Conservation (phyloP, 2,113 vertebrate genomes). For the cat (Felis catus) region F.catus_Fca126_mat1.0 CM031425.1:44672501-44673000, state of each 20-base stretch:
- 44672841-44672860: neutral
- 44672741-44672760: neutral
- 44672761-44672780: neutral
- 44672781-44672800: neutral
- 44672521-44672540: neutral
- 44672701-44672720: neutral
- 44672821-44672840: neutral
- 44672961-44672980: neutral
- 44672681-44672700: neutral
- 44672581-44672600: neutral
- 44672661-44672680: neutral
- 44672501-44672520: neutral
- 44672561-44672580: neutral
- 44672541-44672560: neutral
- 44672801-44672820: neutral
- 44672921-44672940: neutral
- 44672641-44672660: neutral
- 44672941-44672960: neutral
- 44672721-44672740: neutral
- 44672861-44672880: neutral
- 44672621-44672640: neutral
- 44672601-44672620: neutral
- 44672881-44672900: no score
- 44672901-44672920: neutral
- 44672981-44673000: neutral